phyloP scores from a whole-genome alignment of 2,113 vertebrate species.

The Lepisosteus osseus region DNA sequence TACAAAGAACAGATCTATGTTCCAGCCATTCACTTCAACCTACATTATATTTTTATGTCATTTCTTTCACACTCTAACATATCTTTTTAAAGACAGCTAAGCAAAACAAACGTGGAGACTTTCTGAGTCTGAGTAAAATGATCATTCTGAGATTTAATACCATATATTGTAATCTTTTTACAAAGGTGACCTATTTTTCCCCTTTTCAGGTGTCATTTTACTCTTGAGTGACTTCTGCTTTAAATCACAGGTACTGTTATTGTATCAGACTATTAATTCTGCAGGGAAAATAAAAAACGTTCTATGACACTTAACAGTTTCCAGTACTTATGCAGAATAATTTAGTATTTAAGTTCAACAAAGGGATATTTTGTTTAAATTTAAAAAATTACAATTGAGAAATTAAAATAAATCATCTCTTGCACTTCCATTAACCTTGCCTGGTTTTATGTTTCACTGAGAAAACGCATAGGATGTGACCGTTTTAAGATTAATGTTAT shows the following conservation, averaged over 20 bases:
- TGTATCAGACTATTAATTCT: slow-evolving; percentile 32
- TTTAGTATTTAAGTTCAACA: slow-evolving; percentile 52
- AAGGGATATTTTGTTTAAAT: slow-evolving; percentile 61
- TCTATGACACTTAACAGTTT: slow-evolving; percentile 49
- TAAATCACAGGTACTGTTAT: slow-evolving; percentile 25
- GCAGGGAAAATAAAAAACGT: slow-evolving; percentile 8
- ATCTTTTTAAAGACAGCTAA: not conserved
- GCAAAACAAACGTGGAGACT: not conserved
- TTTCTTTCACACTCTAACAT: too few relatives aligned
- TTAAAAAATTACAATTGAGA: slow-evolving; percentile 55
- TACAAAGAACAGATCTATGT: too few relatives aligned
- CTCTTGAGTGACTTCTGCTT: slow-evolving; percentile 23
- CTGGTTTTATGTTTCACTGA: slow-evolving; percentile 53
- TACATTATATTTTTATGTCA: too few relatives aligned
- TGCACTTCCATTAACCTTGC: slow-evolving; percentile 63
- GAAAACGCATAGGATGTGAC: slow-evolving; percentile 38
- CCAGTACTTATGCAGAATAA: slow-evolving; percentile 50
- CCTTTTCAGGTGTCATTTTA: slow-evolving; percentile 25
- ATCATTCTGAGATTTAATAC: slow-evolving; percentile 18
- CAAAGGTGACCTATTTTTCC: slow-evolving; percentile 16
- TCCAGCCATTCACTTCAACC: too few relatives aligned
- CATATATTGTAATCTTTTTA: slow-evolving; percentile 8
- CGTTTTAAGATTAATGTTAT: slow-evolving; percentile 32
- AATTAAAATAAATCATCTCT: slow-evolving; percentile 69
- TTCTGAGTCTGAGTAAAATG: slow-evolving; percentile 19